These are phyloP conservation scores for Galerucella calmariensis DNA, from an alignment of 2,888 invertebrate genomes.

Conservation along the genomic window DNA sequence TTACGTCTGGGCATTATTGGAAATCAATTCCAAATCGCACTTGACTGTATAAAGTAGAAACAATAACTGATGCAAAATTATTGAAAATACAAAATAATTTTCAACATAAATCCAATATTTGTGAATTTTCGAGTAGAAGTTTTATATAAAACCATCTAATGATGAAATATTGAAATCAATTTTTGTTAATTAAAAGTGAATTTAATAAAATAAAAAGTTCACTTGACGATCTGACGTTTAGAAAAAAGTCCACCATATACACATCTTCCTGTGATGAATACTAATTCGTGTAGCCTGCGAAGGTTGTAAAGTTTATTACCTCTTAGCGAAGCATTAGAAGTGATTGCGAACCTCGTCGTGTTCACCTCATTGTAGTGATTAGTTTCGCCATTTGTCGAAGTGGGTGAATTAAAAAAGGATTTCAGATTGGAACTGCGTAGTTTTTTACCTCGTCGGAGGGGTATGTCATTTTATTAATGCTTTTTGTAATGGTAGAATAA, in stretches of 20 bases:
- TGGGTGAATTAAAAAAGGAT: constrained; percentile 41
- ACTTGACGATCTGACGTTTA: background rate
- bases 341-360: constrained; percentile 55
- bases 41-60: no score
- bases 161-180: no score
- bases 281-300: constrained; percentile 55
- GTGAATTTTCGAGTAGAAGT: no score
- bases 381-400: constrained; percentile 43
- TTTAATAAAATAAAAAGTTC: background rate
- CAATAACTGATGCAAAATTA: no score
- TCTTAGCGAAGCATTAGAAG: constrained; percentile 63
- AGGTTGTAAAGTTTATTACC: constrained; percentile 61
- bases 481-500: constrained; percentile 37
- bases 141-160: no score
- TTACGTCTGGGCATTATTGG: no score
- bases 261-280: constrained; percentile 59
- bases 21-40: no score
- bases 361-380: constrained; percentile 47
- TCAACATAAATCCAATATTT: no score
- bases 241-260: constrained; percentile 45
- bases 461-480: constrained; percentile 45
- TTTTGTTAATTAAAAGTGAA: no score
- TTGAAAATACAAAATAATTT: no score
- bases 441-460: constrained; percentile 45
- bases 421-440: constrained; percentile 49